These are phyloP conservation scores for Melopsittacus undulatus DNA, from an alignment of 2,797 vertebrate genomes.

Conservation along the genomic window DNA sequence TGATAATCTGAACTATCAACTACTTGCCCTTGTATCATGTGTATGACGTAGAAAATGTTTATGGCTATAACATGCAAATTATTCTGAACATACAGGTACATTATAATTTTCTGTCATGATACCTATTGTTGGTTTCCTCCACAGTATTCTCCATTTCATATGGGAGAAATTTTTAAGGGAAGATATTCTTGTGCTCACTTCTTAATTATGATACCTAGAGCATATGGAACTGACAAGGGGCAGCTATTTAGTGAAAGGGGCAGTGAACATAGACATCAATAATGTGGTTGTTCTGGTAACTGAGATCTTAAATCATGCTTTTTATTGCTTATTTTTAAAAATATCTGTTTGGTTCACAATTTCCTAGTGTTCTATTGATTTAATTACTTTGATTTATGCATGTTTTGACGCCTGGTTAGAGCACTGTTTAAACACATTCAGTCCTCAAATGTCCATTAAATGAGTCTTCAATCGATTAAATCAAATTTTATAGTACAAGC, in stretches of 20 bases:
- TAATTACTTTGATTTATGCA: constrained; percentile 55
- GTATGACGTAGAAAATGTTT: not conserved
- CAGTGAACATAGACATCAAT: not conserved
- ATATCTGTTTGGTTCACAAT: constrained; percentile 4
- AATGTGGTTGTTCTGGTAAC: not conserved
- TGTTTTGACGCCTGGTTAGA: constrained; percentile 59
- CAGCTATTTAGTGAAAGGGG: not conserved
- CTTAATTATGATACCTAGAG: not conserved
- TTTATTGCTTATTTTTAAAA: not conserved
- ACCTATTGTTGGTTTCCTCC: not conserved
- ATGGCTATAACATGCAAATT: not conserved
- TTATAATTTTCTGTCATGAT: not conserved
- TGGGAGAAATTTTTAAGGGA: not conserved
- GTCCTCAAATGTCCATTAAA: constrained; percentile 47
- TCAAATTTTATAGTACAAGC: constrained; percentile 54
- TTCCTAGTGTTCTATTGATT: constrained; percentile 35
- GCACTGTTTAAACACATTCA: constrained; percentile 32
- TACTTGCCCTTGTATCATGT: not conserved
- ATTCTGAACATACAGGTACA: not conserved
- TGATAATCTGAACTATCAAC: not conserved
- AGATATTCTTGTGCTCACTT: not conserved
- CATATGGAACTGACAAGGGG: not conserved
- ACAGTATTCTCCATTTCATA: not conserved
- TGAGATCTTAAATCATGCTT: not conserved
- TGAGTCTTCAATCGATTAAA: constrained; percentile 59